These are phyloP conservation scores for Bettongia penicillata DNA, from an alignment of 2,113 vertebrate species.

Conservation along the genomic window DNA sequence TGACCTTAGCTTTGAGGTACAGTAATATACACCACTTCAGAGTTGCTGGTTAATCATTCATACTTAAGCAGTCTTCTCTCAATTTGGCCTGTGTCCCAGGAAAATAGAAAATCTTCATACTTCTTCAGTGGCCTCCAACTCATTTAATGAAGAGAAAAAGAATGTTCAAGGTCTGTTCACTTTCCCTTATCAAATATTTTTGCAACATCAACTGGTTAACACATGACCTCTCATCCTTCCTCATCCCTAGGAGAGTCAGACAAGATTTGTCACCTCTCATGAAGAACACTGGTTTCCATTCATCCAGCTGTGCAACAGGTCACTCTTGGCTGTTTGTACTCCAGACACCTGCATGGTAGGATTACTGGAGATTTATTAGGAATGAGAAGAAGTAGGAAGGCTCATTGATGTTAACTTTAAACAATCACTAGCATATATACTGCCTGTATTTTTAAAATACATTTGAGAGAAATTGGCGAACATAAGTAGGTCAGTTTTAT, in stretches of 20 bases:
- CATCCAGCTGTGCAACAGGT: not conserved
- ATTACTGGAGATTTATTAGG: not conserved
- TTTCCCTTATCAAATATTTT: not conserved
- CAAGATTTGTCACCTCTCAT: conserved; percentile 32
- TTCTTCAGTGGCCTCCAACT: conserved; percentile 2
- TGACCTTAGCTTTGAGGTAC: not conserved
- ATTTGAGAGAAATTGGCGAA: conserved; percentile 34
- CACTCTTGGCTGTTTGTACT: not conserved
- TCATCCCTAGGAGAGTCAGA: not conserved
- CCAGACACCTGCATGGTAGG: not conserved
- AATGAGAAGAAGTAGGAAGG: not conserved
- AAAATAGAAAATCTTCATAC: conserved; percentile 29
- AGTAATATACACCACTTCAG: not conserved
- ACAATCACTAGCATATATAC: not conserved
- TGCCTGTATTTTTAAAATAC: conserved; percentile 15
- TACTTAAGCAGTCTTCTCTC: conserved; percentile 24
- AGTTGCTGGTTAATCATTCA: conserved; percentile 13
- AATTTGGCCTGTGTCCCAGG: conserved; percentile 38
- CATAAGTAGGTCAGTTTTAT: not conserved
- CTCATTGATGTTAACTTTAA: not conserved
- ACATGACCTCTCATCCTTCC: conserved; percentile 1
- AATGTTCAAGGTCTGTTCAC: not conserved
- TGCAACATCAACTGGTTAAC: not conserved
- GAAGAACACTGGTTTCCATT: not conserved
- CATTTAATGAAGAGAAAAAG: conserved; percentile 5